Conservation (phyloP, 1,140 invertebrate genomes). For the Drosophila takahashii region DNA sequence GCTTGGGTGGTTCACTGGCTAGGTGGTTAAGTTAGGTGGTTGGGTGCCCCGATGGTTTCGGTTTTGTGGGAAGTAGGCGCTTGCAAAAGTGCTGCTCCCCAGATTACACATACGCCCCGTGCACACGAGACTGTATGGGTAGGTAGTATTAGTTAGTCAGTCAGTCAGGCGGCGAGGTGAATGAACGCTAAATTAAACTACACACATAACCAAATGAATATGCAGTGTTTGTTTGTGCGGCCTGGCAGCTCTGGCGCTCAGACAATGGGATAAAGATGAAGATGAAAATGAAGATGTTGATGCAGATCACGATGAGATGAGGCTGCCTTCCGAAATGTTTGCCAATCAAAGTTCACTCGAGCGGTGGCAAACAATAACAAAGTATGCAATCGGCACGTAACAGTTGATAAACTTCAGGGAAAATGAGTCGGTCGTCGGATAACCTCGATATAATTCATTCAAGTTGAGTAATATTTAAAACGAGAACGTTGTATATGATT, state of each 20-base stretch:
- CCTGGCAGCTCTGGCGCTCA: slow-evolving; percentile 27
- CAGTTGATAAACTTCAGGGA: slow-evolving; percentile 31
- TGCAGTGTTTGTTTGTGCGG: slow-evolving; percentile 26
- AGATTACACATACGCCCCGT: slow-evolving; percentile 62
- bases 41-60: slow-evolving; percentile 14
- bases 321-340: slow-evolving; percentile 37
- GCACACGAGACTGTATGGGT: slow-evolving; percentile 28
- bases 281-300: slow-evolving; percentile 10
- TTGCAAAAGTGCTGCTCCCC: slow-evolving; percentile 54
- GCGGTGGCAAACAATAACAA: slow-evolving; percentile 28
- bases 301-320: slow-evolving; percentile 27
- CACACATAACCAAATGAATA: slow-evolving; percentile 48
- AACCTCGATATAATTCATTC: slow-evolving; percentile 1
- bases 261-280: slow-evolving; percentile 39
- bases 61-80: slow-evolving; percentile 48
- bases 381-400: slow-evolving; percentile 34
- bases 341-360: slow-evolving; percentile 45
- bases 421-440: slow-evolving; percentile 6
- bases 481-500: background rate
- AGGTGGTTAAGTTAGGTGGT: slow-evolving; percentile 11
- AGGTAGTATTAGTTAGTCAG: slow-evolving; percentile 39
- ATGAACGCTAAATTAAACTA: slow-evolving; percentile 70
- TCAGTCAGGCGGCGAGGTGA: slow-evolving; percentile 60
- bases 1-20: slow-evolving; percentile 19
- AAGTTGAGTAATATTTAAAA: slow-evolving; percentile 13